Conservation (phyloP, 2,113 vertebrate genomes). For the Strix aluco region DNA sequence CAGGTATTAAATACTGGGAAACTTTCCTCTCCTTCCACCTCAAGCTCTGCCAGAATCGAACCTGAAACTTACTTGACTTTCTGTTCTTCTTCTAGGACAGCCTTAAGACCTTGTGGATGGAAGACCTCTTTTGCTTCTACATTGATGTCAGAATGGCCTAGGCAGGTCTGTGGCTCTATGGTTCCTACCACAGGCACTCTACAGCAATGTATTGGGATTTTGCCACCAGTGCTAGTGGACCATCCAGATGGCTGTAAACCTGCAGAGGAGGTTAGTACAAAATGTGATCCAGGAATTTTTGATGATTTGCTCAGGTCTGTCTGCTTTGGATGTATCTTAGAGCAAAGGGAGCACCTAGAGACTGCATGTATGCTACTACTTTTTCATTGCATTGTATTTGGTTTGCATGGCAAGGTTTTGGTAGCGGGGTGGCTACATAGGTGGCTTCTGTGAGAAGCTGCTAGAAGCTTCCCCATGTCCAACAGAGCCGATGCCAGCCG, state of each 20-base stretch:
- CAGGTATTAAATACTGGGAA: background rate
- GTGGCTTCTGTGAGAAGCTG: background rate
- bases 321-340: background rate
- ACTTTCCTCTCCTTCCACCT: background rate
- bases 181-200: background rate
- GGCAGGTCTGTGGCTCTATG: background rate
- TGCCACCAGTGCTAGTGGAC: background rate
- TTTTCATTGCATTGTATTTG: background rate
- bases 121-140: background rate
- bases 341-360: background rate
- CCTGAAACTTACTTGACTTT: background rate
- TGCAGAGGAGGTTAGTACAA: constrained; percentile 53
- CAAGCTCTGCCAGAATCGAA: background rate
- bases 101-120: background rate
- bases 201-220: background rate
- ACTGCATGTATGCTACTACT: background rate
- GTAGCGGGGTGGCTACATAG: background rate
- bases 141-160: background rate
- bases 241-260: constrained; percentile 52
- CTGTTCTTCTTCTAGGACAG: constrained; percentile 30
- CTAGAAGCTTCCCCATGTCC: background rate
- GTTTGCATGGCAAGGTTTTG: background rate
- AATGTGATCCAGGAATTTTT: background rate
- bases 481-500: accelerated
- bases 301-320: background rate